Evolutionary conservation across 2,113 vertebrate genomes (phyloP).

Genomic region (Podiceps cristatus): DNA sequence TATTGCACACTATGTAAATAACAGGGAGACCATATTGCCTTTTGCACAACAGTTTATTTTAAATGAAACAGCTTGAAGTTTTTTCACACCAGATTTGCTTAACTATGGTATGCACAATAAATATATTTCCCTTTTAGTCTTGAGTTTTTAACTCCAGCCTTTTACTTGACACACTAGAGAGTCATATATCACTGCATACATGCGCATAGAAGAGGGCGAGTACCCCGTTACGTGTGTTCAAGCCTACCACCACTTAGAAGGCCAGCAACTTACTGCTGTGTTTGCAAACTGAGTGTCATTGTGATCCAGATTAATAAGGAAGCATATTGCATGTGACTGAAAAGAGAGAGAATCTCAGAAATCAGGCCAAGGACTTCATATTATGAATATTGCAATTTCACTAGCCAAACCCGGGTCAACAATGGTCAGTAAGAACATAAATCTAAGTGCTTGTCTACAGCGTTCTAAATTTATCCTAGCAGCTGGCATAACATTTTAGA

Average conservation of each 20-base stretch:
- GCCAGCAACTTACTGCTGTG: neutral
- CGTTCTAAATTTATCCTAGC: neutral
- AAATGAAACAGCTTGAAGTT: neutral
- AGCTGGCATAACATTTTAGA: neutral
- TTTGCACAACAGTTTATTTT: neutral
- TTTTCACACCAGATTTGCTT: neutral
- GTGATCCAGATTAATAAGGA: neutral
- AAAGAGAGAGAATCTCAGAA: neutral
- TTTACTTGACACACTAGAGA: neutral
- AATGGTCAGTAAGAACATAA: neutral
- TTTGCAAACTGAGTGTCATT: neutral
- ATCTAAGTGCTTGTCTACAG: neutral
- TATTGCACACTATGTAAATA: neutral
- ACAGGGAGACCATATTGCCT: neutral
- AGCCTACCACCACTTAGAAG: neutral
- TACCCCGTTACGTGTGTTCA: neutral
- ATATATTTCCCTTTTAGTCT: neutral
- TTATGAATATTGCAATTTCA: constrained; percentile 14
- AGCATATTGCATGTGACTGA: neutral
- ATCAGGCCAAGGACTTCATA: neutral
- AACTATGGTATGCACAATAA: neutral
- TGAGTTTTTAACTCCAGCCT: neutral
- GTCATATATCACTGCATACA: neutral
- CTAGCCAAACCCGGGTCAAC: constrained; percentile 35
- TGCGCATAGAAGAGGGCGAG: neutral